Evolutionary conservation across 2,797 vertebrate species (phyloP).

Genomic region (Alfaro cultratus): DNA sequence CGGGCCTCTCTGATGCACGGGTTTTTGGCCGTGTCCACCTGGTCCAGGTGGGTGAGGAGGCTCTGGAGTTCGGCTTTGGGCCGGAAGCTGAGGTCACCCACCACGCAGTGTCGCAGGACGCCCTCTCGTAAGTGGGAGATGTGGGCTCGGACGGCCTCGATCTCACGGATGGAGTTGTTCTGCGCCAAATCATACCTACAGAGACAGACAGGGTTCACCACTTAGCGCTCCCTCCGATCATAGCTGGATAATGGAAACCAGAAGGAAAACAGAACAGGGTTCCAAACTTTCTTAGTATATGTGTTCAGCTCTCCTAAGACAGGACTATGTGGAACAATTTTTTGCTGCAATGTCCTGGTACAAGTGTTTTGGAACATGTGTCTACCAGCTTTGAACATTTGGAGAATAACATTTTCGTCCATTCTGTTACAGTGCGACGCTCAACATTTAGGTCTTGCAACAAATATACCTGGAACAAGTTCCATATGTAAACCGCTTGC

Average conservation of each 20-base stretch:
- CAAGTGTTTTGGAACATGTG: not conserved
- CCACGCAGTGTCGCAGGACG: slow-evolving; percentile 83
- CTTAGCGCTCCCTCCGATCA: not conserved
- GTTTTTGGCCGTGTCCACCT: slow-evolving; percentile 92
- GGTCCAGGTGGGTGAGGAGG: slow-evolving; percentile 89
- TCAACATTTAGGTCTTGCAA: not conserved
- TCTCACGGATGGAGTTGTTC: slow-evolving; percentile 94
- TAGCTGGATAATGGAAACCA: not conserved
- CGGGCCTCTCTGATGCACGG: slow-evolving; percentile 97
- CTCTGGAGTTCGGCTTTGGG: slow-evolving; percentile 92
- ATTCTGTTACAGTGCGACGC: not conserved
- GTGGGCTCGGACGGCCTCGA: slow-evolving; percentile 89
- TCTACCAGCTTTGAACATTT: not conserved
- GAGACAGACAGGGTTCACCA: not conserved
- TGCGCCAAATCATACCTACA: slow-evolving; percentile 90
- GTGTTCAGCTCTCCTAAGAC: not conserved
- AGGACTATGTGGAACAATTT: not conserved
- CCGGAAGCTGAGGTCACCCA: slow-evolving; percentile 85
- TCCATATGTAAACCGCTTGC: no score
- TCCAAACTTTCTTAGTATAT: not conserved
- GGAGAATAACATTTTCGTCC: not conserved
- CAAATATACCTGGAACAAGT: not conserved
- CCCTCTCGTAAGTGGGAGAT: slow-evolving; percentile 85
- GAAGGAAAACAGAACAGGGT: not conserved
- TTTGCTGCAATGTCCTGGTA: not conserved